Evolutionary conservation across 1,140 invertebrate species (phyloP).

Genomic region (Drosophila micromelanica): DNA sequence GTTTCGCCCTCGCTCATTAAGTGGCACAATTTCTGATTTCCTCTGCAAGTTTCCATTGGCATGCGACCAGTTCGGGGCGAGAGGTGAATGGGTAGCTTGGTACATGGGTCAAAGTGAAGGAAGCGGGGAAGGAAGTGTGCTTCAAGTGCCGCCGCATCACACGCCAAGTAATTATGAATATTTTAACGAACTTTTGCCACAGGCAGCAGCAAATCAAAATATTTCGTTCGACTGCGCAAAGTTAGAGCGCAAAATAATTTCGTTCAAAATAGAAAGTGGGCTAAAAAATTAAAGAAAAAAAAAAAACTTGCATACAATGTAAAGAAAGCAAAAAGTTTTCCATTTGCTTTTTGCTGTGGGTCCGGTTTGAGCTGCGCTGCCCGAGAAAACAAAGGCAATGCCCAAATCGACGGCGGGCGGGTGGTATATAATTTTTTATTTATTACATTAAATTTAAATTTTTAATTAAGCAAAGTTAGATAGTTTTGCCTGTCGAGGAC

Average conservation of each 20-base stretch:
- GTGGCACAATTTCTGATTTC: constrained; percentile 78
- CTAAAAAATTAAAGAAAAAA: constrained; percentile 44
- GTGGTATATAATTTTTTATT: constrained; percentile 63
- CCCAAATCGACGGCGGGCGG: constrained; percentile 1
- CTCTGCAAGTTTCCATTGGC: constrained; percentile 64
- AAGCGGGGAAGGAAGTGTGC: background rate
- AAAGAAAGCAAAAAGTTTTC: constrained; percentile 26
- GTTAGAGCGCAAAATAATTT: constrained; percentile 74
- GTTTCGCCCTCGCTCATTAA: constrained; percentile 76
- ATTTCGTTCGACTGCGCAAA: constrained; percentile 75
- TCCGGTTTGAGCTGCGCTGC: background rate
- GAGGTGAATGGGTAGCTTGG: constrained; percentile 10
- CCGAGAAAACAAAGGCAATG: constrained; percentile 15
- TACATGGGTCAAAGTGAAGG: background rate
- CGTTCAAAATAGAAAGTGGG: constrained; percentile 46
- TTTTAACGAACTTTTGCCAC: constrained; percentile 83
- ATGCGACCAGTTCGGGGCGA: constrained; percentile 4
- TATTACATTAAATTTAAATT: constrained; percentile 64
- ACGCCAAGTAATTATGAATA: constrained; percentile 83
- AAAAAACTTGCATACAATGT: constrained; percentile 54
- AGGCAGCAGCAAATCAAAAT: constrained; percentile 81
- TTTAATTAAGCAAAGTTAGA: constrained; percentile 68
- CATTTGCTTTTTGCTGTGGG: constrained; percentile 5
- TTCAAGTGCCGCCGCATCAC: constrained; percentile 75
- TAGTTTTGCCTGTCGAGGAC: constrained; percentile 32